A percentile compares a stretch with the other conserved stretches of the same genome.
Conservation (phyloP, 2,113 vertebrate genomes). For the Phocoena sinus region DNA sequence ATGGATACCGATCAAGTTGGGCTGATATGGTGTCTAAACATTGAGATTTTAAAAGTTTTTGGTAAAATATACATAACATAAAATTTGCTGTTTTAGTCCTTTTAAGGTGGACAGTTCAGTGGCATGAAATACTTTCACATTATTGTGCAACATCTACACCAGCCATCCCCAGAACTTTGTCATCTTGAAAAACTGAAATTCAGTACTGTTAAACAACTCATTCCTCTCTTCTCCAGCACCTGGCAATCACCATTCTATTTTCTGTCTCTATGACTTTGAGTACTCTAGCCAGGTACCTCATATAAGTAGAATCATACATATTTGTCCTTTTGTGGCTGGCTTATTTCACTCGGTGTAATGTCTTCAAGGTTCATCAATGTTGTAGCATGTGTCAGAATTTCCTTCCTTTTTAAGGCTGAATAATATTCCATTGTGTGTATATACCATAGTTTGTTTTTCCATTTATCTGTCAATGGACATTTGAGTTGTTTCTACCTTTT, state of each 20-base stretch:
- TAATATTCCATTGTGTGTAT: not conserved
- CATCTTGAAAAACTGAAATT: not conserved
- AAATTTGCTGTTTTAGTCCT: not conserved
- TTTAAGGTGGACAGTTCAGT: not conserved
- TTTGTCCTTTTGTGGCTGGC: not conserved
- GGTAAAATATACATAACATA: not conserved
- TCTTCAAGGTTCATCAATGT: not conserved
- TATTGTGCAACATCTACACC: not conserved
- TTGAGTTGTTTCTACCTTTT: not conserved
- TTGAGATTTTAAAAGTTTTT: not conserved
- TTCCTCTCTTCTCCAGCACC: not conserved
- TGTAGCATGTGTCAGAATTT: not conserved
- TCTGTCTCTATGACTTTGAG: not conserved
- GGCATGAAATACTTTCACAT: not conserved
- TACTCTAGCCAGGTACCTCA: not conserved
- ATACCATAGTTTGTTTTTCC: not conserved
- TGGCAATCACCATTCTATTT: not conserved
- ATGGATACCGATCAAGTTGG: not conserved
- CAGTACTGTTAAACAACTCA: accelerated
- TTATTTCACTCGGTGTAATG: not conserved
- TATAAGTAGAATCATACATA: accelerated
- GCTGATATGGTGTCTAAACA: not conserved
- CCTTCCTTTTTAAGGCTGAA: not conserved
- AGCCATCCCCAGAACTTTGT: not conserved
- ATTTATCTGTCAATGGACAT: too few relatives aligned